Conservation (phyloP, 2,888 invertebrate species). For the Philopedon plagiatum region DNA sequence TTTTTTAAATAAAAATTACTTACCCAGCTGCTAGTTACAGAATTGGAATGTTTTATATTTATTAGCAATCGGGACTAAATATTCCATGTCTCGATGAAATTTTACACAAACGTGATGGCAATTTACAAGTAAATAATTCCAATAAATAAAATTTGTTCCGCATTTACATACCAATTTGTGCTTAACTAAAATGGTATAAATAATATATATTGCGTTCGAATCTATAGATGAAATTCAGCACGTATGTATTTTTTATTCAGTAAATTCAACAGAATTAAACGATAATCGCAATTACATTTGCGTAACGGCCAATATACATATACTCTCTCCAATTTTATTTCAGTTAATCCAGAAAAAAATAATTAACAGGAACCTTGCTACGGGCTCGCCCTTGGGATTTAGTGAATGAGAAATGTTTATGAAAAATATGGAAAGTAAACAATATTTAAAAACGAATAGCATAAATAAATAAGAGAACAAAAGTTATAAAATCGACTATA, state of each 20-base stretch:
- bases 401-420: too few relatives aligned
- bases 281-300: not conserved
- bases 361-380: too few relatives aligned
- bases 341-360: too few relatives aligned
- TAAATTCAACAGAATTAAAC: constrained; percentile 4
- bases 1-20: not conserved
- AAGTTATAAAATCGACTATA: too few relatives aligned
- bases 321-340: not conserved
- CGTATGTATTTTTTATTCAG: constrained; percentile 6
- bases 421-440: too few relatives aligned
- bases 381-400: too few relatives aligned
- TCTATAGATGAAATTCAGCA: not conserved
- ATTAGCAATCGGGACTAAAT: constrained; percentile 23
- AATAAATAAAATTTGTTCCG: constrained; percentile 28
- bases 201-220: constrained; percentile 32
- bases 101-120: constrained; percentile 22
- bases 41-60: constrained; percentile 1
- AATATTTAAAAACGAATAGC: too few relatives aligned
- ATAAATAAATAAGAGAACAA: too few relatives aligned
- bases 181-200: constrained; percentile 40
- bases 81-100: constrained; percentile 19
- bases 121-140: constrained; percentile 37
- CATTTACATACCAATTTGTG: constrained; percentile 35
- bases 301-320: not conserved
- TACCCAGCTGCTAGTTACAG: not conserved